phyloP scores from a whole-genome alignment of 2,113 vertebrate species.

The Leucopsar rothschildi region DNA sequence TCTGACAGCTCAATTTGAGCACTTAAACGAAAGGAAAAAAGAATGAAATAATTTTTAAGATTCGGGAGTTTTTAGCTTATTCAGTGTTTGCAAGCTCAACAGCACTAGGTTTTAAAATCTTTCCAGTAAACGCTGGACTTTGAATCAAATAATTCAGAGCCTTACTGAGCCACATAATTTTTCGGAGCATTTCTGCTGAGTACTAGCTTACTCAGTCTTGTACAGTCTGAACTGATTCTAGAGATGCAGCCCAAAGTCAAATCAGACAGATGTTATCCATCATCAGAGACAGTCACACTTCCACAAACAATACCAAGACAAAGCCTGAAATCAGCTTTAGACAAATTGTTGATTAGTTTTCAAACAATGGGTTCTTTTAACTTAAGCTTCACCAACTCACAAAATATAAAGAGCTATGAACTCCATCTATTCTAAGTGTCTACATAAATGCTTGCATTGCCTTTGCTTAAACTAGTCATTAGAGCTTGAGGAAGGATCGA shows the following conservation, averaged over 20 bases:
- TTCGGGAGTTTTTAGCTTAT: background rate
- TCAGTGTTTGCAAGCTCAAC: background rate
- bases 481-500: background rate
- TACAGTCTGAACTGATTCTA: background rate
- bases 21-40: background rate
- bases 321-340: background rate
- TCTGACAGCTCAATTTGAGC: background rate
- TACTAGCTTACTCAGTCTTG: background rate
- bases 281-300: background rate
- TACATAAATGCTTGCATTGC: background rate
- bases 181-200: background rate
- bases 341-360: background rate
- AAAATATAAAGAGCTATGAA: background rate
- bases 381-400: background rate
- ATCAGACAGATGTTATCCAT: background rate
- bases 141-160: background rate
- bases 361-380: background rate
- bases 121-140: background rate
- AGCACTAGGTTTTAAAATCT: background rate
- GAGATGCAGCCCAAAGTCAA: background rate
- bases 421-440: background rate
- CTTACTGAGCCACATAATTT: background rate
- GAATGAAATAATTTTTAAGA: background rate
- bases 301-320: background rate
- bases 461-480: background rate